Conservation (phyloP, 2,113 vertebrate genomes). For the Sterrhoptilus dennistouni region DNA sequence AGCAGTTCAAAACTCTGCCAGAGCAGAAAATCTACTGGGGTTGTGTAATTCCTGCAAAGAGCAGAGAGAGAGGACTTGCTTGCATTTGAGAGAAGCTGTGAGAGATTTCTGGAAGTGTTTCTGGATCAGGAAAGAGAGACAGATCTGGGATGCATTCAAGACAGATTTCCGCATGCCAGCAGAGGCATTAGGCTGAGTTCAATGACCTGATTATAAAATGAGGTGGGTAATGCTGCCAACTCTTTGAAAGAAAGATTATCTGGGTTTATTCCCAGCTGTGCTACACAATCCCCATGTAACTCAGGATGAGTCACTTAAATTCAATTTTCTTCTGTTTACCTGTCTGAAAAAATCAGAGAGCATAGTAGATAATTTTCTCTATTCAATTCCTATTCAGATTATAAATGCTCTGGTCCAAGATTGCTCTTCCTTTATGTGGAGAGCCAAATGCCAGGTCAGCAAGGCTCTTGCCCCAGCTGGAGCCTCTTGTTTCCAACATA, state of each 20-base stretch:
- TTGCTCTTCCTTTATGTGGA: neutral
- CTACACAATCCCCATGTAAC: neutral
- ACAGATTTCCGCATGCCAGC: neutral
- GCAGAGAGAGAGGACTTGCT: neutral
- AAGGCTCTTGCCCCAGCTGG: neutral
- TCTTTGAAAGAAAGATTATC: conserved; percentile 24
- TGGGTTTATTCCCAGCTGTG: conserved; percentile 34
- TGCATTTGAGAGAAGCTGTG: neutral
- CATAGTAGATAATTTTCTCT: neutral
- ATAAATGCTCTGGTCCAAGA: neutral
- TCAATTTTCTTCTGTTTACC: conserved; percentile 47
- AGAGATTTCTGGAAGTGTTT: conserved; percentile 35
- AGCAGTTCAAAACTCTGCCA: conserved; percentile 11
- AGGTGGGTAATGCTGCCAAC: neutral
- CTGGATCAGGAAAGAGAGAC: neutral
- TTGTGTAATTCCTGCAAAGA: neutral
- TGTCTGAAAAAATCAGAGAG: neutral
- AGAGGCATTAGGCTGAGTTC: neutral
- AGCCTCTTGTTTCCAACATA: neutral
- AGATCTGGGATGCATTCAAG: neutral
- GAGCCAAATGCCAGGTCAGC: neutral
- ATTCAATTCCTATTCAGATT: neutral
- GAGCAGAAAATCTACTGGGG: neutral
- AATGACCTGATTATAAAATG: conserved; percentile 18
- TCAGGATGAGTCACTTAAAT: conserved; percentile 16